These are phyloP conservation scores for Oppia nitens DNA, from an alignment of 1,140 invertebrate species.

Conservation along the genomic window DNA sequence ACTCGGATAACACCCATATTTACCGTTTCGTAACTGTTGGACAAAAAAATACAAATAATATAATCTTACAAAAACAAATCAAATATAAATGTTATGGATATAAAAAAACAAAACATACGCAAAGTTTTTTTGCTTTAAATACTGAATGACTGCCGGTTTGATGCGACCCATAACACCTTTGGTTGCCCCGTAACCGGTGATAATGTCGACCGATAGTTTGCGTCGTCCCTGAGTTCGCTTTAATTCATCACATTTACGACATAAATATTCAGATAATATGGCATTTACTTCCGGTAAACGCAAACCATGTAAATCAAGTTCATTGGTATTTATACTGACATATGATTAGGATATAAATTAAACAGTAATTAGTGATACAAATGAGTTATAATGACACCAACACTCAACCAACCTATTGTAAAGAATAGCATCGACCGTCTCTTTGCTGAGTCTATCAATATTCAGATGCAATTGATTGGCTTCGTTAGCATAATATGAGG, in stretches of 20 bases:
- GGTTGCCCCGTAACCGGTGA: conserved; percentile 9
- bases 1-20: conserved; percentile 5
- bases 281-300: conserved; percentile 1
- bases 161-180: background rate
- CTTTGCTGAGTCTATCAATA: background rate
- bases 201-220: conserved; percentile 1
- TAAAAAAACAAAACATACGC: background rate
- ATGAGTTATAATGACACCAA: too few relatives aligned
- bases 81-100: too few relatives aligned
- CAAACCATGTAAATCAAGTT: conserved; percentile 8
- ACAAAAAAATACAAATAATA: background rate
- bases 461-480: background rate
- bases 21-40: background rate
- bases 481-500: conserved; percentile 3
- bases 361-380: background rate
- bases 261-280: background rate
- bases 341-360: background rate
- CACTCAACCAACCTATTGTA: too few relatives aligned
- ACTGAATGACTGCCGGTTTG: conserved; percentile 10
- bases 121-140: conserved; percentile 4
- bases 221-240: background rate
- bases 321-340: background rate
- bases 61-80: background rate
- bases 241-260: background rate
- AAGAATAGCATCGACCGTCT: background rate